phyloP scores from a whole-genome alignment of 1,140 invertebrate genomes.

The Heliconius eleuchia region DNA sequence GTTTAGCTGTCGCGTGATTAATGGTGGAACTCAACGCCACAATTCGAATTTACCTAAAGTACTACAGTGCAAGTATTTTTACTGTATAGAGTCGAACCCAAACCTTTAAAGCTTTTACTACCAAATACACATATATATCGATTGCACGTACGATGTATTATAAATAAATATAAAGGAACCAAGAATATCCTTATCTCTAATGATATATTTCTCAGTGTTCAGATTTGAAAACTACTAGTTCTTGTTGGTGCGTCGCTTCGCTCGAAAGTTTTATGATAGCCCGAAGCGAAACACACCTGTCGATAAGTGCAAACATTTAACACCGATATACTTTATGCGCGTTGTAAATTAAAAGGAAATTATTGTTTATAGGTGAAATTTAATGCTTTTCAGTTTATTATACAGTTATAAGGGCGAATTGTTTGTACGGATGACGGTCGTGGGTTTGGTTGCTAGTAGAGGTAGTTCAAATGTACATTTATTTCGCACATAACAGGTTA shows the following conservation, averaged over 20 bases:
- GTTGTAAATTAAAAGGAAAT: conserved; percentile 29
- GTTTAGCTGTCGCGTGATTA: too few species aligned
- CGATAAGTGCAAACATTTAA: conserved; percentile 38
- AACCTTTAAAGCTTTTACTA: background rate
- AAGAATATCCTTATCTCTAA: conserved; percentile 11
- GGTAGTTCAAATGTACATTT: background rate
- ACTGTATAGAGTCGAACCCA: background rate
- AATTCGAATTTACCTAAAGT: background rate
- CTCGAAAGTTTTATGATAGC: conserved; percentile 32
- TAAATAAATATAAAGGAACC: conserved; percentile 4
- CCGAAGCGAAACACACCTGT: conserved; percentile 24
- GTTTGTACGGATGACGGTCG: background rate
- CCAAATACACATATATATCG: background rate
- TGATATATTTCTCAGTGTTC: conserved; percentile 10
- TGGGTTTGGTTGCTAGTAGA: background rate
- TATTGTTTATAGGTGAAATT: conserved; percentile 18
- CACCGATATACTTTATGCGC: conserved; percentile 27
- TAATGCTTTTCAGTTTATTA: background rate
- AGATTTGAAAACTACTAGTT: conserved; percentile 16
- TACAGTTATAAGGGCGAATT: background rate
- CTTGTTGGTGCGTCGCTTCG: conserved; percentile 14
- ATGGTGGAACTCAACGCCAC: too few species aligned
- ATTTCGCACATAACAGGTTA: too few species aligned
- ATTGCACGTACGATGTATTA: background rate
- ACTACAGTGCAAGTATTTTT: background rate